Conservation (phyloP, 2,113 vertebrate species). For the Gambusia holbrooki region DNA sequence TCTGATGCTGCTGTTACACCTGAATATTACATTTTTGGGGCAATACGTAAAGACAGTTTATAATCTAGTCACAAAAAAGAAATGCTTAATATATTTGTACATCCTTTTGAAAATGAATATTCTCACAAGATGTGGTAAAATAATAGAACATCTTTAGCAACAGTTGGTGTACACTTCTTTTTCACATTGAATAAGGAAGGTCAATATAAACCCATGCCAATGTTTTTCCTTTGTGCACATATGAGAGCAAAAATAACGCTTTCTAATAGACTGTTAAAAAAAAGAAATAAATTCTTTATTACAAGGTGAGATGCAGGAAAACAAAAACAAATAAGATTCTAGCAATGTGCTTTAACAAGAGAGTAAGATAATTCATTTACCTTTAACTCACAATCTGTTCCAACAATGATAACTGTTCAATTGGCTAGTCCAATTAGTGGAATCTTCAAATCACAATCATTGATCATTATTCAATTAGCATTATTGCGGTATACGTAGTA, state of each 20-base stretch:
- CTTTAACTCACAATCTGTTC: neutral
- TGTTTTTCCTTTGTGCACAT: neutral
- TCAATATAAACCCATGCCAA: neutral
- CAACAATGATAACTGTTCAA: constrained; percentile 1
- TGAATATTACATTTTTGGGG: too few relatives aligned
- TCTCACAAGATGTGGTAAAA: neutral
- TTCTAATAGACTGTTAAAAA: neutral
- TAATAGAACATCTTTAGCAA: neutral
- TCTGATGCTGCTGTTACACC: too few relatives aligned
- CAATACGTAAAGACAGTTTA: too few relatives aligned
- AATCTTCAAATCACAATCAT: constrained; percentile 3
- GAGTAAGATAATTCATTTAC: neutral
- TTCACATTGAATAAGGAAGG: neutral
- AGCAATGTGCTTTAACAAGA: neutral
- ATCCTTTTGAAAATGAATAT: neutral
- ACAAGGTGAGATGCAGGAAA: neutral
- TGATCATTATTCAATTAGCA: too few relatives aligned
- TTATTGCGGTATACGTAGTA: neutral
- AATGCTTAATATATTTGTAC: neutral
- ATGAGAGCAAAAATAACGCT: too few relatives aligned
- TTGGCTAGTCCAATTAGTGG: neutral
- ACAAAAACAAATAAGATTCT: neutral
- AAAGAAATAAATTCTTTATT: neutral
- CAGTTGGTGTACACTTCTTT: too few relatives aligned
- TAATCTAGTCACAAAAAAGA: too few relatives aligned